These are phyloP conservation scores for Neostethus bicornis DNA, from an alignment of 2,797 vertebrate genomes.

Conservation along the genomic window DNA sequence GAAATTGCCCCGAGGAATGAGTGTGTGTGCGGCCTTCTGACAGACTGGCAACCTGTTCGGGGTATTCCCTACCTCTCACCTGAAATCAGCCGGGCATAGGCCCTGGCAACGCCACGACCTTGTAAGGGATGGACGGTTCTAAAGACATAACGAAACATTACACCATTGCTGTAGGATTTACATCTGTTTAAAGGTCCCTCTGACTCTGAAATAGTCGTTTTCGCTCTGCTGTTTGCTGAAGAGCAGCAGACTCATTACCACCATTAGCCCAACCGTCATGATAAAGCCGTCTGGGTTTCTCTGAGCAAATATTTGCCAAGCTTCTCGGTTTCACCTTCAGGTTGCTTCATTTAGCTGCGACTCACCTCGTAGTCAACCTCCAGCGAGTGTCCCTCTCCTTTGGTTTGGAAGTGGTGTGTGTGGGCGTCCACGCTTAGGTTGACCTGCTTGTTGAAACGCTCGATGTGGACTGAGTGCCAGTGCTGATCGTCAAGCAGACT, in stretches of 20 bases:
- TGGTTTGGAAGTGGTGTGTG: constrained; percentile 90
- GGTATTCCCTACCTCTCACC: too few species aligned
- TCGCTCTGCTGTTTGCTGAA: constrained; percentile 15
- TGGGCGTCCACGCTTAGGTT: constrained; percentile 94
- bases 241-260: constrained; percentile 7
- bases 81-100: too few species aligned
- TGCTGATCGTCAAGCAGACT: constrained; percentile 96
- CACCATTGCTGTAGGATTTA: too few species aligned
- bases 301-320: constrained; percentile 23
- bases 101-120: too few species aligned
- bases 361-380: constrained; percentile 95
- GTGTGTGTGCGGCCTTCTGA: too few species aligned
- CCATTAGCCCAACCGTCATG: too few species aligned
- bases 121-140: too few species aligned
- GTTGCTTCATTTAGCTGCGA: constrained; percentile 10
- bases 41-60: too few species aligned
- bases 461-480: constrained; percentile 93
- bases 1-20: too few species aligned
- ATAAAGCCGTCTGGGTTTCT: background rate
- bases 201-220: too few species aligned
- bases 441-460: constrained; percentile 94
- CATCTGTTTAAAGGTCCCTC: too few species aligned
- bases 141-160: too few species aligned
- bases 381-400: constrained; percentile 89
- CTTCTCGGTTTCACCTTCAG: background rate